These are phyloP conservation scores for Heliconius melpomene DNA, from an alignment of 1,140 invertebrate genomes.

Conservation along the genomic window DNA sequence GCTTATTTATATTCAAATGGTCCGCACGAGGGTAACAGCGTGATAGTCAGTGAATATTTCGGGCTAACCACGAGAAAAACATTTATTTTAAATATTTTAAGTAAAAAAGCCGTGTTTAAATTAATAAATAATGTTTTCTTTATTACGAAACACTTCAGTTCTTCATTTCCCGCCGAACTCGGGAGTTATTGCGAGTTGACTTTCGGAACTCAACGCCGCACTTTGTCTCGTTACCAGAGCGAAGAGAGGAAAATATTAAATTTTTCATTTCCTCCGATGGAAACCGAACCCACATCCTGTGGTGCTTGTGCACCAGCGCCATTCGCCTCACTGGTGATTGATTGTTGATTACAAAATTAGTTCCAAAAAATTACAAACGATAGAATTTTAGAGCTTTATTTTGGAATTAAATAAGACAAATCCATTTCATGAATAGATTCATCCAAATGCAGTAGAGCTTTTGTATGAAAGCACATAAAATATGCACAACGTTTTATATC, in stretches of 20 bases:
- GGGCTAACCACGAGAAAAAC: background rate
- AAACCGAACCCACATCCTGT: no score
- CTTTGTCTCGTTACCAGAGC: no score
- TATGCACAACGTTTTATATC: background rate
- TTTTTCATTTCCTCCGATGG: no score
- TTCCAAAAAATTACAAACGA: background rate
- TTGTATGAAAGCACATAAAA: background rate
- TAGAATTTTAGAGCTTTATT: background rate
- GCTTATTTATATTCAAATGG: conserved; percentile 19
- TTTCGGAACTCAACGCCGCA: no score
- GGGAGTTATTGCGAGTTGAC: no score
- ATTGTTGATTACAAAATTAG: no score
- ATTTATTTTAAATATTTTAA: background rate
- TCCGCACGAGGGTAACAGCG: conserved; percentile 9
- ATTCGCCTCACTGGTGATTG: no score
- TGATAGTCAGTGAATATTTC: conserved; percentile 5
- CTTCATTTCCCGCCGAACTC: no score
- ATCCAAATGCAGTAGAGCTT: background rate
- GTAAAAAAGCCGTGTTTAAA: background rate
- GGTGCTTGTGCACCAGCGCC: no score
- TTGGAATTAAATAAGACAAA: background rate
- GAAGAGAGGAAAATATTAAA: no score
- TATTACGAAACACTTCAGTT: background rate
- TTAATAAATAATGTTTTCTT: background rate
- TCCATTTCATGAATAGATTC: background rate